Conservation (phyloP, 2,797 vertebrate genomes). For the Botia kubotai region DNA sequence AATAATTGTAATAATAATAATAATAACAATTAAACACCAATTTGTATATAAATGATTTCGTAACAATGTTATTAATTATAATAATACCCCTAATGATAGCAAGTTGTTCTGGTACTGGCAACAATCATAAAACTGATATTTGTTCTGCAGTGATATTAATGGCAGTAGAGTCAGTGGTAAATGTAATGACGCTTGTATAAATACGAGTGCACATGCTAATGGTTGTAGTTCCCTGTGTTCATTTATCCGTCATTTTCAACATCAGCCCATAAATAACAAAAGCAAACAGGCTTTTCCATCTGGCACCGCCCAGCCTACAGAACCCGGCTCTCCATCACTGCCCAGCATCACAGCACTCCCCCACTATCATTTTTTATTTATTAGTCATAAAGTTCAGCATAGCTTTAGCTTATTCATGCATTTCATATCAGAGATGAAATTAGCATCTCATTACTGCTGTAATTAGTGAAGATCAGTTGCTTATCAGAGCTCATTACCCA, state of each 20-base stretch:
- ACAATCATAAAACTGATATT: not conserved
- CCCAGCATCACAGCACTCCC: constrained; percentile 66
- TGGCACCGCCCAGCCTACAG: constrained; percentile 67
- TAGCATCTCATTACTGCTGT: constrained; percentile 92
- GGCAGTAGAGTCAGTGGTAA: constrained; percentile 8
- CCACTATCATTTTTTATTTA: constrained; percentile 85
- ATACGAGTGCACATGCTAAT: constrained; percentile 20
- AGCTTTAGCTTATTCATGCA: constrained; percentile 83
- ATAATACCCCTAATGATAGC: not conserved
- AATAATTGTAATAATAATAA: not conserved
- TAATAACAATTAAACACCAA: not conserved
- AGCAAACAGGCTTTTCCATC: constrained; percentile 72
- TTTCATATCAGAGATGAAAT: constrained; percentile 89
- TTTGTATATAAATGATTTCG: constrained; percentile 8
- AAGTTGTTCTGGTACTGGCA: not conserved
- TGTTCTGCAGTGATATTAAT: constrained; percentile 9
- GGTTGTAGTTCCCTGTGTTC: constrained; percentile 1
- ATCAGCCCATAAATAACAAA: constrained; percentile 73
- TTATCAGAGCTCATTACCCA: constrained; percentile 77
- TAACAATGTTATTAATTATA: not conserved
- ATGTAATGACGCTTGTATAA: constrained; percentile 12
- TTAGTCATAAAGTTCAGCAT: constrained; percentile 84
- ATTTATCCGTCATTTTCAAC: constrained; percentile 71
- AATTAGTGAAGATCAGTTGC: constrained; percentile 95
- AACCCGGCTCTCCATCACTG: constrained; percentile 70